Conservation (phyloP, 2,113 vertebrate genomes). For the Sinosuthora webbiana region DNA sequence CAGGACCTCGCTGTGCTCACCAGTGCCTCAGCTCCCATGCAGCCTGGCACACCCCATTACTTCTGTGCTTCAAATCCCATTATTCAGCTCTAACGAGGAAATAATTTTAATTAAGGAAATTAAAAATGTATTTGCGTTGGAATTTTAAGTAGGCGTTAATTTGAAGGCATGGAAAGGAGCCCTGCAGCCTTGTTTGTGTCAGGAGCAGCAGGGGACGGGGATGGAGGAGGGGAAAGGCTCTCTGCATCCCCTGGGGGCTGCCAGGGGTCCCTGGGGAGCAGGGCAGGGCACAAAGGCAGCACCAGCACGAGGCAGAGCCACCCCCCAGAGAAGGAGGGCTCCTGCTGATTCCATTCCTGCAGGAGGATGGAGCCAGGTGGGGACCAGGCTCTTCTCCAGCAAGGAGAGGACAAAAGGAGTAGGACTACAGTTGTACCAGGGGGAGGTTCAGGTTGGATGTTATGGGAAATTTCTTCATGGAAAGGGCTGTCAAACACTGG, state of each 20-base stretch:
- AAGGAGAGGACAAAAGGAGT: neutral
- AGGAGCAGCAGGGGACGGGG: neutral
- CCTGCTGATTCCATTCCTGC: neutral
- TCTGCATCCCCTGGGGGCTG: neutral
- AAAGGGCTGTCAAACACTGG: neutral
- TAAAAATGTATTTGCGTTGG: conserved; percentile 19
- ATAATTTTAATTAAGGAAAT: conserved; percentile 60
- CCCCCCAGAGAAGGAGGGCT: neutral
- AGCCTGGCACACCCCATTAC: neutral
- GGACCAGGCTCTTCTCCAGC: accelerated
- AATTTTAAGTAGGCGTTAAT: conserved; percentile 48
- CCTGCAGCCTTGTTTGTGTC: neutral
- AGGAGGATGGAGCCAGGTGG: neutral
- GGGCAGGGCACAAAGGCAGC: neutral
- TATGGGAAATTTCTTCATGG: neutral
- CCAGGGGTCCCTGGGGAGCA: neutral
- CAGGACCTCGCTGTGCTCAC: neutral
- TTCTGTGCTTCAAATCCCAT: neutral
- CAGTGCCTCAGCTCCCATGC: accelerated
- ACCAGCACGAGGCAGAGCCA: neutral
- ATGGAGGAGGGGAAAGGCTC: neutral
- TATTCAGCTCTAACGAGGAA: conserved; percentile 12
- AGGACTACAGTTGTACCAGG: neutral
- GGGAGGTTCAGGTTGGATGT: neutral
- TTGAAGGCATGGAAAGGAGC: neutral